Conservation (phyloP, 2,113 vertebrate species). For the Oreochromis niloticus region DNA sequence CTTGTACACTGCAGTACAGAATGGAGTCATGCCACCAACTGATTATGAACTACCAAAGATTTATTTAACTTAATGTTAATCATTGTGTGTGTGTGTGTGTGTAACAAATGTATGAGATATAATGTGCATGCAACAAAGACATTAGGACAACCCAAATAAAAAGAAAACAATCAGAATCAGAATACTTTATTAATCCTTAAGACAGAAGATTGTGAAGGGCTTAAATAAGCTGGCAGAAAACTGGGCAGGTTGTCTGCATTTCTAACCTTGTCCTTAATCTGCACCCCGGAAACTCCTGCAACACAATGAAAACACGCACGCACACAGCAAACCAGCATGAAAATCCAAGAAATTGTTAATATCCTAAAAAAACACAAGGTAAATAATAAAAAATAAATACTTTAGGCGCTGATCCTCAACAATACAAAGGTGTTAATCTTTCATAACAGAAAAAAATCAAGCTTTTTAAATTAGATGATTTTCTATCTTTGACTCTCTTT, state of each 20-base stretch:
- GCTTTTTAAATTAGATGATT: not conserved
- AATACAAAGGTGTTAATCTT: not conserved
- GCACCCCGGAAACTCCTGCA: not conserved
- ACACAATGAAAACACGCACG: not conserved
- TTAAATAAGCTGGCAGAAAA: too few species aligned
- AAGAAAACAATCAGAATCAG: not conserved
- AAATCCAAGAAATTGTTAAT: not conserved
- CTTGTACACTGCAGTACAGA: not conserved
- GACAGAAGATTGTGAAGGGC: too few species aligned
- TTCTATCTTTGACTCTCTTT: not conserved
- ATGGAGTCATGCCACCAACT: not conserved
- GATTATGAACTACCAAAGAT: not conserved
- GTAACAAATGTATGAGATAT: not conserved
- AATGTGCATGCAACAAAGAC: not conserved
- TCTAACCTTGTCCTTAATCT: not conserved
- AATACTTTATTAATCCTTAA: too few species aligned
- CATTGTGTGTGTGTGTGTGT: accelerated
- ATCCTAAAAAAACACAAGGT: accelerated
- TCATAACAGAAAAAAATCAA: not conserved
- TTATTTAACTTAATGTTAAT: not conserved
- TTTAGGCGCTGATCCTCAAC: not conserved
- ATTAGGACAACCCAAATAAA: accelerated
- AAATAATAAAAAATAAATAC: not conserved
- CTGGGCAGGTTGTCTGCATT: not conserved
- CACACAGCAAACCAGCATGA: not conserved